These are phyloP conservation scores for Ariopsis seemanni DNA, from an alignment of 2,113 vertebrate genomes.

Conservation along the genomic window DNA sequence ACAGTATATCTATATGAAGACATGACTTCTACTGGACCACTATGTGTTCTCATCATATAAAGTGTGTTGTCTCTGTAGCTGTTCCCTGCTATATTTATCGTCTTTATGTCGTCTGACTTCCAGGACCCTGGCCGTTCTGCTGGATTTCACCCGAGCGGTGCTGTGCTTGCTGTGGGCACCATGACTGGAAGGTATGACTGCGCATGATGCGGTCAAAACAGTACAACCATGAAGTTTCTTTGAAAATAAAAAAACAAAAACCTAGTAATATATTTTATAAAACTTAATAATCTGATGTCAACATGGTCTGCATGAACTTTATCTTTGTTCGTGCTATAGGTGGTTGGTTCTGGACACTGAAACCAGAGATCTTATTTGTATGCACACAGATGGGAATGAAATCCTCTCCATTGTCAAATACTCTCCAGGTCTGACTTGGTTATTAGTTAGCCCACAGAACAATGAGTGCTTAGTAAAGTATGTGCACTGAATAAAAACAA, in stretches of 20 bases:
- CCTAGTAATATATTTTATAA: not conserved
- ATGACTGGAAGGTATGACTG: slow-evolving; percentile 80
- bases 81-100: slow-evolving; percentile 5
- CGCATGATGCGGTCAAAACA: slow-evolving; percentile 25
- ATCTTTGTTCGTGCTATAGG: slow-evolving; percentile 64
- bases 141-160: slow-evolving; percentile 83
- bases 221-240: not conserved
- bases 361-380: slow-evolving; percentile 82
- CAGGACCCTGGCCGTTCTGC: slow-evolving; percentile 82
- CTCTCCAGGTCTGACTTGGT: slow-evolving; percentile 78
- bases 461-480: not conserved
- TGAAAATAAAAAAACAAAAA: not conserved
- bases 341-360: slow-evolving; percentile 89
- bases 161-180: slow-evolving; percentile 84
- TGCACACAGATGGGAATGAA: slow-evolving; percentile 86
- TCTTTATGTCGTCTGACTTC: slow-evolving; percentile 15
- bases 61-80: not conserved
- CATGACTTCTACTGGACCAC: not conserved
- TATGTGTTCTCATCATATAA: not conserved
- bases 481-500: not conserved
- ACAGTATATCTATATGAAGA: not conserved
- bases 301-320: not conserved
- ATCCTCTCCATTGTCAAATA: slow-evolving; percentile 86
- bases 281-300: not conserved
- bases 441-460: slow-evolving; percentile 2